A percentile compares a stretch with the other conserved stretches of the same genome.
Evolutionary conservation across 2,888 invertebrate genomes (phyloP).

Genomic region (Epicampocera succincta): DNA sequence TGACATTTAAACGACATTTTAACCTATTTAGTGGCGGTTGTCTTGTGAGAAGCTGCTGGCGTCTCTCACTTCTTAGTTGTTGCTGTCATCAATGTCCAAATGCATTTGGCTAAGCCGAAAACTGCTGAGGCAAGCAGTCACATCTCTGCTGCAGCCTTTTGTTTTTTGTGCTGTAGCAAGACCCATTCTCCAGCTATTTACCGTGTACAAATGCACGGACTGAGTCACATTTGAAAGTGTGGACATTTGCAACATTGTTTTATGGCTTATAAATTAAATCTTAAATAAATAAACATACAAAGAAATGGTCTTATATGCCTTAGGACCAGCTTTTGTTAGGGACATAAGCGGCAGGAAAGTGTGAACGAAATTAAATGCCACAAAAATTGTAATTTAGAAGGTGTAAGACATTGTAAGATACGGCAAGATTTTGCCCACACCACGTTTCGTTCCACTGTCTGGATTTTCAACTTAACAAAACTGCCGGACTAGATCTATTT

Average conservation of each 20-base stretch:
- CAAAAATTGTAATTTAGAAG: background rate
- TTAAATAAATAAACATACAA: constrained; percentile 58
- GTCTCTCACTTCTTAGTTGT: background rate
- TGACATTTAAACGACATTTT: constrained; percentile 68
- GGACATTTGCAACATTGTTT: constrained; percentile 58
- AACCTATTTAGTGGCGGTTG: constrained; percentile 67
- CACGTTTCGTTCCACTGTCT: background rate
- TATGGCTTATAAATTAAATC: constrained; percentile 62
- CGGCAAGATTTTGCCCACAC: too few species aligned
- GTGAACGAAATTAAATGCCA: background rate
- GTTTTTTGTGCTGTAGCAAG: constrained; percentile 1
- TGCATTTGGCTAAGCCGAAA: constrained; percentile 29
- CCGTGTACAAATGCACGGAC: background rate
- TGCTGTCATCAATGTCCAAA: constrained; percentile 20
- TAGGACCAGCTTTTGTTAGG: constrained; percentile 51
- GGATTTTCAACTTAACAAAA: background rate
- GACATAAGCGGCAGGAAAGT: constrained; percentile 44
- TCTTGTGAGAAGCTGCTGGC: constrained; percentile 47
- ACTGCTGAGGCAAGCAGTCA: constrained; percentile 34
- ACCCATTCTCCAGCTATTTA: constrained; percentile 12
- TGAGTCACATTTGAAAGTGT: constrained; percentile 35
- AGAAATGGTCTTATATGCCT: constrained; percentile 48
- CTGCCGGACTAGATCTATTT: background rate
- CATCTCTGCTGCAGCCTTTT: background rate
- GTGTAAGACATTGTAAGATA: background rate